phyloP scores from a whole-genome alignment of 2,113 vertebrate species.

The Malurus elegans region DNA sequence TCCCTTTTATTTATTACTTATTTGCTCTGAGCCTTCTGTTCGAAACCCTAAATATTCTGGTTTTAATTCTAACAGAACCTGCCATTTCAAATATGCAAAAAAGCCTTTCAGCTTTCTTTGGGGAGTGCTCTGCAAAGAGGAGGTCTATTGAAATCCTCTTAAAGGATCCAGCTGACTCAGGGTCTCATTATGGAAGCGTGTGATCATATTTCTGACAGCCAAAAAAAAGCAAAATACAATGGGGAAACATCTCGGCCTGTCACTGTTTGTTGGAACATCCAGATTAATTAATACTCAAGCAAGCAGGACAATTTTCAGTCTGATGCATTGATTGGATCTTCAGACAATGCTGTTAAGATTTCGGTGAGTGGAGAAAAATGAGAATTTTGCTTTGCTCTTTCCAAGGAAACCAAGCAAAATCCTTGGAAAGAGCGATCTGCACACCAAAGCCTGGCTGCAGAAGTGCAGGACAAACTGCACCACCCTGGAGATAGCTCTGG shows the following conservation, averaged over 20 bases:
- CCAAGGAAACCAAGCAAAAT: not conserved
- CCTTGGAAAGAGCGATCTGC: accelerated
- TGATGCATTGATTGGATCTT: not conserved
- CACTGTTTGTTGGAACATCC: not conserved
- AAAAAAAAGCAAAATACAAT: not conserved
- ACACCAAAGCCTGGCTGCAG: not conserved
- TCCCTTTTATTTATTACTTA: not conserved
- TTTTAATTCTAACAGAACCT: not conserved
- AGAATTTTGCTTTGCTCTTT: not conserved
- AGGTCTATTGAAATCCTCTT: slow-evolving; percentile 18
- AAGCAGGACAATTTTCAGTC: not conserved
- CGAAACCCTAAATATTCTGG: not conserved
- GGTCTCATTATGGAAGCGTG: not conserved
- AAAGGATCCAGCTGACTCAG: slow-evolving; percentile 36
- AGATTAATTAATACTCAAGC: not conserved
- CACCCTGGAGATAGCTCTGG: not conserved
- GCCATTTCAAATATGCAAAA: not conserved
- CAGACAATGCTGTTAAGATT: not conserved
- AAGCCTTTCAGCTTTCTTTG: not conserved
- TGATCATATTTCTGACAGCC: not conserved
- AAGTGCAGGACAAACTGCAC: not conserved
- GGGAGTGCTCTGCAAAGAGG: not conserved
- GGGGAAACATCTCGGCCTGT: not conserved
- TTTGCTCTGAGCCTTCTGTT: not conserved
- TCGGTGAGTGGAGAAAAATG: not conserved